These are phyloP conservation scores for Dendrolimus punctatus DNA, from an alignment of 1,140 invertebrate species.

Conservation along the genomic window DNA sequence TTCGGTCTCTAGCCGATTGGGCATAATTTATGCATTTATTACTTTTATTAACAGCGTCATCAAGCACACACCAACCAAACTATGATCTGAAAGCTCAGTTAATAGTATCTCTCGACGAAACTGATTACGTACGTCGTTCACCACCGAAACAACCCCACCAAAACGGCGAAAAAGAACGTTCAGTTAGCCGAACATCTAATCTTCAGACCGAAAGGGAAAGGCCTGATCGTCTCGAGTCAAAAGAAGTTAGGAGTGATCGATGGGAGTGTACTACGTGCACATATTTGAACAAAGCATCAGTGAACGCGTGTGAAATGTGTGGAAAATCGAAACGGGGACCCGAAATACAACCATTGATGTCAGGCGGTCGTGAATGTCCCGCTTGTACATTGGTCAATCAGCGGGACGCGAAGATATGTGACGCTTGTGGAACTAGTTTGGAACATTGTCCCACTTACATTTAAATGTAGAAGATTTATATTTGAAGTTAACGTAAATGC, in stretches of 20 bases:
- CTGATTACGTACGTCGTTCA: conserved; percentile 31
- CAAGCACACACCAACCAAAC: conserved; percentile 25
- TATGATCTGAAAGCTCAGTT: conserved; percentile 57
- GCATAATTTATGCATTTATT: too few species aligned
- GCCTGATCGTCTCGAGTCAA: conserved; percentile 5
- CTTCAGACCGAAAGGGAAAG: conserved; percentile 15
- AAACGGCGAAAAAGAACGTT: conserved; percentile 32
- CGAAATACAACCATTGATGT: conserved; percentile 77
- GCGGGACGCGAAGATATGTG: conserved; percentile 76
- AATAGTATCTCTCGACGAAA: conserved; percentile 54
- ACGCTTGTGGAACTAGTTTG: conserved; percentile 79
- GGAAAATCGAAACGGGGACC: conserved; percentile 75
- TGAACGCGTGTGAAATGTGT: conserved; percentile 85
- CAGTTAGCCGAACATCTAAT: conserved; percentile 14
- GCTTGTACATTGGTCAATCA: conserved; percentile 87
- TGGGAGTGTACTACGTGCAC: conserved; percentile 85
- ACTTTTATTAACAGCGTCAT: conserved; percentile 13
- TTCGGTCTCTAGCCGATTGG: too few species aligned
- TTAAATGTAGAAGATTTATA: conserved; percentile 14
- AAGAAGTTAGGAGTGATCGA: conserved; percentile 29
- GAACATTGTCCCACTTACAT: conserved; percentile 86
- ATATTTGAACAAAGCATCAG: conserved; percentile 74
- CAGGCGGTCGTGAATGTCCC: conserved; percentile 83
- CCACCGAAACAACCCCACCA: conserved; percentile 24
- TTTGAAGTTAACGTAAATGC: too few species aligned